phyloP scores from a whole-genome alignment of 2,797 vertebrate species.

The Argentina silus region DNA sequence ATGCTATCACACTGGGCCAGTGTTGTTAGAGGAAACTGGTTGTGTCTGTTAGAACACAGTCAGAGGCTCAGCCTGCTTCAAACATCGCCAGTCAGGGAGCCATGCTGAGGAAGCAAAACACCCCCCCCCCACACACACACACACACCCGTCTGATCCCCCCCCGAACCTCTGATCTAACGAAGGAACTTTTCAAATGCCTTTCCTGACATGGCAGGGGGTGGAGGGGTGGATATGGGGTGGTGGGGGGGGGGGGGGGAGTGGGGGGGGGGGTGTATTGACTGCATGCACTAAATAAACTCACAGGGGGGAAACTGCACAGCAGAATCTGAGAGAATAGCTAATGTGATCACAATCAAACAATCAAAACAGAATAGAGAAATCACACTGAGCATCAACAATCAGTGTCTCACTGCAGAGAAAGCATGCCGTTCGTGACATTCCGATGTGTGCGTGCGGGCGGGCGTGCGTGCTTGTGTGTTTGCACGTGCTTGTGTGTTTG shows the following conservation, averaged over 20 bases:
- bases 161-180: constrained; percentile 77
- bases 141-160: too few relatives aligned
- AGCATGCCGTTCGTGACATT: too few relatives aligned
- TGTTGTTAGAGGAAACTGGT: constrained; percentile 36
- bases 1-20: constrained; percentile 64
- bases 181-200: constrained; percentile 64
- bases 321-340: constrained; percentile 56
- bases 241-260: too few relatives aligned
- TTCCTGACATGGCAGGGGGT: constrained; percentile 49
- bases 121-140: too few relatives aligned
- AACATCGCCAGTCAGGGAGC: constrained; percentile 68
- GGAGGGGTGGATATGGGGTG: too few relatives aligned
- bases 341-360: constrained; percentile 53
- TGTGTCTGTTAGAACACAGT: constrained; percentile 62
- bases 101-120: constrained; percentile 67
- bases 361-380: too few relatives aligned
- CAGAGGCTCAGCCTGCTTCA: constrained; percentile 76
- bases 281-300: constrained; percentile 63
- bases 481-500: constrained; percentile 8
- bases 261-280: too few relatives aligned
- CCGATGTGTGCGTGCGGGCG: constrained; percentile 9
- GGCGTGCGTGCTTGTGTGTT: constrained; percentile 6
- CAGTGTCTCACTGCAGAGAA: too few relatives aligned
- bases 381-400: not conserved
- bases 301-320: constrained; percentile 51